Base-by-base conservation (phyloP, 2,113 vertebrate species). In the Ondatra zibethicus region DNA sequence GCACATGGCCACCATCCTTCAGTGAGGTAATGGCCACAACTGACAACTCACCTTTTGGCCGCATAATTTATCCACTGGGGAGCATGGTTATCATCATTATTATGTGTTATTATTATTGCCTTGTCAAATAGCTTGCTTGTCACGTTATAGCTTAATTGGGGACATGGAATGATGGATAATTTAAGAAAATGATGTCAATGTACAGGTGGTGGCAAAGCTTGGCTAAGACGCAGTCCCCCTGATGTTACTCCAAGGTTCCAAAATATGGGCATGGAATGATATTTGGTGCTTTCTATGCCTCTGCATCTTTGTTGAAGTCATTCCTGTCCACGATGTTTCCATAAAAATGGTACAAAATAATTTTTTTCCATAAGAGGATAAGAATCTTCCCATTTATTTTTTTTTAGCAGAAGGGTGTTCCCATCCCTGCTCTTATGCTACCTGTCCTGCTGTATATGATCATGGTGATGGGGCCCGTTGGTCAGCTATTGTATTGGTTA, bases 91-190 rank as follows among this genome's bases (percentile, higher is more conserved):
- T 85, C 63, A 39, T 85, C 45, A 92, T 97, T 96, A 93, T 96
- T 94, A 50, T 95, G 91, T 87, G 94, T 93, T 94, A 39, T 13
- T 84, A 63, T 97, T 94, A 98, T 92, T 96, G 70, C 91, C 80
- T 90, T 93, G 94, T 97, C 97, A 96, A 96, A 91, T 92, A 97
- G 78, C 75, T 97, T 45, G 39, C 78, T 55, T 97, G 95, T 89
- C 73, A 78, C 77, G 89, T 93, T 96, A 78, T 27, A 47, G 75
- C 16, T 97, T 97, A 98, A 97, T 84, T 98, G 96, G 96, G 27
- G 96, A 97, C 97, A 97, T 85, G 21, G 95, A 96, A 73, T 96
- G 87, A 96, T 97, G 96, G 98, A 96, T 96, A 97, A 96, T 97
- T 97, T 95, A 42, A 45, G 95, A 52, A 66, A 97, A 80, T 14